phyloP scores from a whole-genome alignment of 2,113 vertebrate species.

The Bungarus multicinctus region DNA sequence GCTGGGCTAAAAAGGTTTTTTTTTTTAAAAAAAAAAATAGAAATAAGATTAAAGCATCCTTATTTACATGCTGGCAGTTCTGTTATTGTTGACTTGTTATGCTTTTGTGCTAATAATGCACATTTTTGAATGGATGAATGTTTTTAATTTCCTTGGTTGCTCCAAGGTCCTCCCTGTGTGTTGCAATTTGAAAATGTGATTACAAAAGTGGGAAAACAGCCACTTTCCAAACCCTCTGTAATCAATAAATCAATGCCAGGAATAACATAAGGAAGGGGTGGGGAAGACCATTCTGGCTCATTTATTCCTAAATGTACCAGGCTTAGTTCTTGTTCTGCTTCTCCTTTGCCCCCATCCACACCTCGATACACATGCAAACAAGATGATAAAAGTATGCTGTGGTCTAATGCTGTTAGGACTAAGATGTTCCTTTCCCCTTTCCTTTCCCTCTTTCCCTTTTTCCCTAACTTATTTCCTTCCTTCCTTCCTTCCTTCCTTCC shows the following conservation, averaged over 20 bases:
- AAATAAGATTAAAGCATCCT: not conserved
- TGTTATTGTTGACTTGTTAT: not conserved
- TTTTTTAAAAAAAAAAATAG: no score
- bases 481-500: no score
- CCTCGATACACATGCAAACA: not conserved
- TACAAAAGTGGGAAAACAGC: conserved; percentile 26
- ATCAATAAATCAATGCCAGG: conserved; percentile 30
- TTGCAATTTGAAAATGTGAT: conserved; percentile 56
- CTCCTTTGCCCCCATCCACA: not conserved
- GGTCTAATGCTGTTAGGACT: conserved; percentile 29
- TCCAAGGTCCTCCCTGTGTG: conserved; percentile 25
- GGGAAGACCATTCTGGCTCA: not conserved
- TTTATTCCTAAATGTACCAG: not conserved
- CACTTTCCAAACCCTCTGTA: not conserved
- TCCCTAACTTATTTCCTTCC: not conserved
- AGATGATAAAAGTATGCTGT: conserved; percentile 33
- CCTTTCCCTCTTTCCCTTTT: not conserved
- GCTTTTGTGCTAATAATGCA: conserved; percentile 3
- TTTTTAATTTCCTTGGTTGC: conserved; percentile 54
- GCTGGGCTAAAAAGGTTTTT: not conserved
- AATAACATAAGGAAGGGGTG: conserved; percentile 14
- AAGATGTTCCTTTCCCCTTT: not conserved
- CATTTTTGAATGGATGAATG: conserved; percentile 10
- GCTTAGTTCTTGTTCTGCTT: not conserved
- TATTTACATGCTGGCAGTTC: not conserved